These are phyloP conservation scores for Andrena fulva DNA, from an alignment of 2,888 invertebrate species.

Conservation along the genomic window DNA sequence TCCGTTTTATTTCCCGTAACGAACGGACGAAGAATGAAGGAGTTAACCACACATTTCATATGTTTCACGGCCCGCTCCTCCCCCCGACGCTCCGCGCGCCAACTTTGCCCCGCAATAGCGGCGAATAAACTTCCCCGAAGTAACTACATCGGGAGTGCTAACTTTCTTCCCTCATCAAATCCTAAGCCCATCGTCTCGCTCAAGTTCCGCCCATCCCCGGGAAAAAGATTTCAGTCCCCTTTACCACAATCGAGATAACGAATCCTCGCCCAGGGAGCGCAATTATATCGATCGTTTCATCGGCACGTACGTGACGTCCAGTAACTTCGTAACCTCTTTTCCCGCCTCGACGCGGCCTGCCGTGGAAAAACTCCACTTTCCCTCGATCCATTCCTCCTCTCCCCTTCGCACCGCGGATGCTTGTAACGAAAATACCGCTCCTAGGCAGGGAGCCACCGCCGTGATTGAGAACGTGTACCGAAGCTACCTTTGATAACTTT, in stretches of 20 bases:
- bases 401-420: constrained; percentile 2
- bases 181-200: constrained; percentile 44
- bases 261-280: constrained; percentile 60
- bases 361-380: constrained; percentile 21
- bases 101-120: constrained; percentile 27
- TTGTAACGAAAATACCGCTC: constrained; percentile 31
- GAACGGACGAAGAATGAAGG: neutral
- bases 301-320: constrained; percentile 65
- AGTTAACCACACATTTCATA: neutral
- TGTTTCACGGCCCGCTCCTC: neutral
- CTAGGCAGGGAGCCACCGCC: neutral
- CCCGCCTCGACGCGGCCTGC: constrained; percentile 1
- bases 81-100: neutral
- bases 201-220: constrained; percentile 56
- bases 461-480: constrained; percentile 36
- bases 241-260: constrained; percentile 69
- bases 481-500: neutral
- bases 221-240: constrained; percentile 61
- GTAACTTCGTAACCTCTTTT: constrained; percentile 55
- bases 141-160: constrained; percentile 43
- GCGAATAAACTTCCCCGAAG: constrained; percentile 44
- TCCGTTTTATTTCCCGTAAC: neutral
- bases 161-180: constrained; percentile 56
- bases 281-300: constrained; percentile 74
- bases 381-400: neutral